Evolutionary conservation across 2,113 vertebrate genomes (phyloP).

Genomic region (Oryzias melastigma): DNA sequence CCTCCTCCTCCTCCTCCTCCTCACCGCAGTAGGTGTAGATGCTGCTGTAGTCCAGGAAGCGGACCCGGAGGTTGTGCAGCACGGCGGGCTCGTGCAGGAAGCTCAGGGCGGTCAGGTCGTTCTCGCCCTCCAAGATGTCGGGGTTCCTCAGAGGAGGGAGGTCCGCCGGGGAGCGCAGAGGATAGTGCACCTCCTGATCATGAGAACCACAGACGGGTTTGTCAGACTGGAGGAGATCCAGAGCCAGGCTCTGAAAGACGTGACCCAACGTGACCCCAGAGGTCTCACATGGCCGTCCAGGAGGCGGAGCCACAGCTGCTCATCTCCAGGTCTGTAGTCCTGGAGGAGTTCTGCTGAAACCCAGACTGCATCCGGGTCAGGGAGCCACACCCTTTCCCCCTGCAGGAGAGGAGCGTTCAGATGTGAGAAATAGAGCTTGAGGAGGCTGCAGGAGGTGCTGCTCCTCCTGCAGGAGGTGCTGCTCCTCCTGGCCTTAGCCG

Average conservation of each 20-base stretch:
- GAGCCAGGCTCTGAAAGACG: neutral
- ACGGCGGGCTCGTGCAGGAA: slow-evolving; percentile 82
- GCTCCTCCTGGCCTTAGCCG: slow-evolving; percentile 40
- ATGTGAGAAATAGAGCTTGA: neutral
- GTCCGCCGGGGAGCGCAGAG: slow-evolving; percentile 43
- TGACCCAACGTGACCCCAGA: neutral
- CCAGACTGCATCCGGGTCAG: slow-evolving; percentile 77
- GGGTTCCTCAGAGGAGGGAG: slow-evolving; percentile 81
- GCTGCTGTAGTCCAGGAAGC: slow-evolving; percentile 81
- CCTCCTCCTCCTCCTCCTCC: rapidly evolving
- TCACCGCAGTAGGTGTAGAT: slow-evolving; percentile 84
- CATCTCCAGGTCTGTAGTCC: slow-evolving; percentile 67
- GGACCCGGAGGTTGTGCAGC: slow-evolving; percentile 78
- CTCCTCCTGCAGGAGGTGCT: neutral
- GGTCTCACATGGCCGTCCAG: slow-evolving; percentile 71
- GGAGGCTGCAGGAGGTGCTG: neutral
- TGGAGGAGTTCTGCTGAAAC: slow-evolving; percentile 70
- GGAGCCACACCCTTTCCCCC: slow-evolving; percentile 80
- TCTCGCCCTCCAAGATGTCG: slow-evolving; percentile 74
- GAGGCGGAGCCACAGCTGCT: slow-evolving; percentile 66
- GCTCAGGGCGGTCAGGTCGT: slow-evolving; percentile 78
- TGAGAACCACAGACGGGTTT: neutral
- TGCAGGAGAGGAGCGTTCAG: slow-evolving; percentile 34
- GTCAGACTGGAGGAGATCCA: neutral
- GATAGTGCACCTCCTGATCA: slow-evolving; percentile 60